These are phyloP conservation scores for Cervus canadensis DNA, from an alignment of 2,113 vertebrate genomes.

Conservation along the genomic window DNA sequence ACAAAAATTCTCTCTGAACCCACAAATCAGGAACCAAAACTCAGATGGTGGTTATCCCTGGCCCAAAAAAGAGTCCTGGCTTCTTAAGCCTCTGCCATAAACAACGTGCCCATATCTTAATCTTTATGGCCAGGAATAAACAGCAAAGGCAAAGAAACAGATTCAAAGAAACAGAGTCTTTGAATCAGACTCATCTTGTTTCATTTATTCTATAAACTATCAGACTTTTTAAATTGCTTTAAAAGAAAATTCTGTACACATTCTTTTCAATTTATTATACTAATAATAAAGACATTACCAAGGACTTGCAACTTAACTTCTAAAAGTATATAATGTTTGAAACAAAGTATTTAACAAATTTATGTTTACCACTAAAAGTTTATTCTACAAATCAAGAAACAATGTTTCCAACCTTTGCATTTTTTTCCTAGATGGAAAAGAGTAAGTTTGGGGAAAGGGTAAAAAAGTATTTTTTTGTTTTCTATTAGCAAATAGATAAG, in stretches of 20 bases:
- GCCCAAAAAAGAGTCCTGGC: neutral
- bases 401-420: neutral
- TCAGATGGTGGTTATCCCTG: neutral
- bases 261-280: neutral
- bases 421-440: neutral
- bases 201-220: neutral
- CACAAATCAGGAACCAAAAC: neutral
- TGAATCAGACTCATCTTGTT: neutral
- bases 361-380: neutral
- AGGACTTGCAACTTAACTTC: neutral
- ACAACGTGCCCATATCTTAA: neutral
- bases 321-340: neutral
- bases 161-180: neutral
- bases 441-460: neutral
- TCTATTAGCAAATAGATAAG: neutral
- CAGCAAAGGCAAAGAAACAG: conserved; percentile 1
- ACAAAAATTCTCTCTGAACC: conserved; percentile 12
- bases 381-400: neutral
- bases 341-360: neutral
- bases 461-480: neutral
- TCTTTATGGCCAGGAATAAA: neutral
- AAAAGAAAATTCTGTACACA: conserved; percentile 2
- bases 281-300: neutral
- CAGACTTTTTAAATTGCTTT: neutral
- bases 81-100: neutral